phyloP scores from a whole-genome alignment of 2,113 vertebrate genomes.

The Herpetotheres cachinnans region DNA sequence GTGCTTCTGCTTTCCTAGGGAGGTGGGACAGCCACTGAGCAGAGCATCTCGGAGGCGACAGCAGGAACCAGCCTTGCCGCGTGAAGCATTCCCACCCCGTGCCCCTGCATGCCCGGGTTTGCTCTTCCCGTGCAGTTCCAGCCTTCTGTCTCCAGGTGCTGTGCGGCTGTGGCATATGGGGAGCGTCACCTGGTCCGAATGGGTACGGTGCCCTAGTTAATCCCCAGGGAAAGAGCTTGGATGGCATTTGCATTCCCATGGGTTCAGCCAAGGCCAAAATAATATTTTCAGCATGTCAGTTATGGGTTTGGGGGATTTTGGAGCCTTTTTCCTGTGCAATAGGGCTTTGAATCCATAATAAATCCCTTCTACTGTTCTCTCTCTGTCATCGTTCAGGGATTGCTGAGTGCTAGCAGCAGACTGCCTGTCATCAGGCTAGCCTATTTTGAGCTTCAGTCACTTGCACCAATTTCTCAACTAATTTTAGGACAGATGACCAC shows the following conservation, averaged over 20 bases:
- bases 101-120: accelerated
- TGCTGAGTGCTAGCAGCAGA: neutral
- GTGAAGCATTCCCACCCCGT: neutral
- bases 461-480: neutral
- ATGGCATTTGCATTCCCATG: neutral
- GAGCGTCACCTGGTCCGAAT: accelerated
- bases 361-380: neutral
- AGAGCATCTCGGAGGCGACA: neutral
- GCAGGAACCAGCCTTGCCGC: accelerated
- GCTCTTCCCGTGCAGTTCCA: accelerated
- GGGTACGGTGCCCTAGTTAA: accelerated
- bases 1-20: neutral
- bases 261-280: neutral
- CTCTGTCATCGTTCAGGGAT: neutral
- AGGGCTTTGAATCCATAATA: neutral
- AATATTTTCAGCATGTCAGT: accelerated
- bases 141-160: neutral
- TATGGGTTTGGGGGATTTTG: neutral
- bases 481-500: neutral
- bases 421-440: neutral
- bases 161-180: accelerated
- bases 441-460: neutral
- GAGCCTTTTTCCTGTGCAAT: neutral
- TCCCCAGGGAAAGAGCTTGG: neutral
- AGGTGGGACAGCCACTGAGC: neutral